Conservation (phyloP, 1,140 invertebrate genomes). For the Drosophila sturtevanti region DNA sequence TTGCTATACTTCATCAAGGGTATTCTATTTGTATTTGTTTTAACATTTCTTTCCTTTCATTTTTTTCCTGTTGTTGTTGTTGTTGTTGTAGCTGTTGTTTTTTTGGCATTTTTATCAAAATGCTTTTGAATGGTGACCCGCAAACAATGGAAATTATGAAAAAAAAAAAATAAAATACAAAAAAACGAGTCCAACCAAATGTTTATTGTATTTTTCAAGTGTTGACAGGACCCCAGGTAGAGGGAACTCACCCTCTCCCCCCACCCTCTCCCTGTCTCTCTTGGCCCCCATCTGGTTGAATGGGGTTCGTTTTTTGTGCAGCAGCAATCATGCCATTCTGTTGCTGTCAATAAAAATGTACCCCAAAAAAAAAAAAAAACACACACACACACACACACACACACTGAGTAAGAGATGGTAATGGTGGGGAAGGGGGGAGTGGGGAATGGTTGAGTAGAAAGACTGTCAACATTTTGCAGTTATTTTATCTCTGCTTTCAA, state of each 20-base stretch:
- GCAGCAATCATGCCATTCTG: constrained; percentile 72
- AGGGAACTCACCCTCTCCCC: not conserved
- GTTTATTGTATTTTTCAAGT: constrained; percentile 44
- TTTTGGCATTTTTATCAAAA: constrained; percentile 44
- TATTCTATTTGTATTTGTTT: constrained; percentile 32
- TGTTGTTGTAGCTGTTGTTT: too few species aligned
- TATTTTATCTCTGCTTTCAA: constrained; percentile 60
- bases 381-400: not conserved
- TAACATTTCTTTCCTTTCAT: constrained; percentile 3
- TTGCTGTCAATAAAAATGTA: constrained; percentile 76
- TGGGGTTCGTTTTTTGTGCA: constrained; percentile 35
- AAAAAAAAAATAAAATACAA: constrained; percentile 42
- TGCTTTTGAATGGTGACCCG: constrained; percentile 47
- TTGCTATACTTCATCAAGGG: constrained; percentile 24
- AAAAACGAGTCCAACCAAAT: not conserved
- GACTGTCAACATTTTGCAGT: constrained; percentile 75
- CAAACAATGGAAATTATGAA: constrained; percentile 79
- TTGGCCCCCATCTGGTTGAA: constrained; percentile 11
- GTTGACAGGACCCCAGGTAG: constrained; percentile 42
- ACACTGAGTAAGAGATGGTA: not conserved
- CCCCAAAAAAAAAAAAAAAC: not conserved
- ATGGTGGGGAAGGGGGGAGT: not conserved
- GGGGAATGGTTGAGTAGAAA: too few species aligned
- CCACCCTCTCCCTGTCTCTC: not conserved
- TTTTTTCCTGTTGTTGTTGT: not conserved